phyloP scores from a whole-genome alignment of 2,113 vertebrate genomes.

The Chloropsis cyanopogon region DNA sequence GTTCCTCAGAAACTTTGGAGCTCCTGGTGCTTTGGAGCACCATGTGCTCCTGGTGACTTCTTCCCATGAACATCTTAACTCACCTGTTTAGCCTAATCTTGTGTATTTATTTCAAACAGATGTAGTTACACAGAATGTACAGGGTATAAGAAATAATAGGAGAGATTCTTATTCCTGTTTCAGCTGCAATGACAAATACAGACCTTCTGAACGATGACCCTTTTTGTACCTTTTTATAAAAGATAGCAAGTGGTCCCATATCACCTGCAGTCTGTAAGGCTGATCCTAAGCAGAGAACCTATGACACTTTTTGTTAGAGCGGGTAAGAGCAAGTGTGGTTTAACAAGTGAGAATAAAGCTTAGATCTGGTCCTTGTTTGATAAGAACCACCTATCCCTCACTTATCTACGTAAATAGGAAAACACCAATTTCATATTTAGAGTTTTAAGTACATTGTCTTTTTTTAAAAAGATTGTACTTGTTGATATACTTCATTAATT shows the following conservation, averaged over 20 bases:
- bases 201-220: not conserved
- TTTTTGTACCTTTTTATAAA: not conserved
- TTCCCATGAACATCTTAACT: not conserved
- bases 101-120: not conserved
- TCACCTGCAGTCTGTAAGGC: not conserved
- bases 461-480: not conserved
- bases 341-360: not conserved
- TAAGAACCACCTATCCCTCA: not conserved
- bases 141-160: not conserved
- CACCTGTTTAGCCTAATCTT: not conserved
- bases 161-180: not conserved
- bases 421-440: not conserved
- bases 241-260: not conserved
- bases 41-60: not conserved
- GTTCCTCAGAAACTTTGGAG: not conserved
- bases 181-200: not conserved
- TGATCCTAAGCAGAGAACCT: not conserved
- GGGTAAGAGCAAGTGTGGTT: not conserved
- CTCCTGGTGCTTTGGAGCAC: no score
- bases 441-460: not conserved
- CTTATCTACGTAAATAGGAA: not conserved
- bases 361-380: not conserved
- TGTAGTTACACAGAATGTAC: not conserved
- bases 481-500: not conserved
- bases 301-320: not conserved